Evolutionary conservation across 2,797 vertebrate genomes (phyloP).

Genomic region (Limnodromus scolopaceus): DNA sequence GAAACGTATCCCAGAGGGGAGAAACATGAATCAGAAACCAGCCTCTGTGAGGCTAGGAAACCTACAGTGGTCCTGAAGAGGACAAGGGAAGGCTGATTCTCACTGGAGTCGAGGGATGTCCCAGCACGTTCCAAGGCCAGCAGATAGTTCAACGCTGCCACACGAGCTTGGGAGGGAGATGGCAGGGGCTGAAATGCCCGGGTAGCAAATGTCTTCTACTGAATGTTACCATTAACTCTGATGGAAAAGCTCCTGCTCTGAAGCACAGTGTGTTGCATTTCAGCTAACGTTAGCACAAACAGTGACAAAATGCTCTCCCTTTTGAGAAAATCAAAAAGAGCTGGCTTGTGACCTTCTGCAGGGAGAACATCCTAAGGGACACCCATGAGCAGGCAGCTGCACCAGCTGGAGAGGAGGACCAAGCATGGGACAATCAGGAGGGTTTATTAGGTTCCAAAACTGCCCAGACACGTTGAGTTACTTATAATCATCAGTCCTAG

Average conservation of each 20-base stretch:
- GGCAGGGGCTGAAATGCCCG: background rate
- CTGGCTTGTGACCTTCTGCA: background rate
- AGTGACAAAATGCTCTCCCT: background rate
- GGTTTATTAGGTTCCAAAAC: background rate
- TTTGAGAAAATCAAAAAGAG: background rate
- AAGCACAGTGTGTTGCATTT: background rate
- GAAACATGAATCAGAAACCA: background rate
- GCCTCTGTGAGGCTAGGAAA: background rate
- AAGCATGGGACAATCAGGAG: background rate
- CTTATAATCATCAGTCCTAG: background rate
- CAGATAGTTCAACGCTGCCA: accelerated
- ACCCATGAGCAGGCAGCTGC: background rate
- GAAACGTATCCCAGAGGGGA: background rate
- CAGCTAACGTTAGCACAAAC: background rate
- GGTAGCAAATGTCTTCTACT: background rate
- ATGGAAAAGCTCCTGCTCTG: background rate
- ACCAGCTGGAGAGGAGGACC: background rate
- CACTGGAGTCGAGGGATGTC: background rate
- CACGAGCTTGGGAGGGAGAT: background rate
- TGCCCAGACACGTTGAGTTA: background rate
- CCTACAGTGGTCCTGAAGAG: background rate
- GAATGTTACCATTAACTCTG: background rate
- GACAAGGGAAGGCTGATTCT: background rate
- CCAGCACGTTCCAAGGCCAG: background rate
- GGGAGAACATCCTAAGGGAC: background rate